Evolutionary conservation across 2,888 invertebrate species (phyloP).

Genomic region (Busseola fusca): DNA sequence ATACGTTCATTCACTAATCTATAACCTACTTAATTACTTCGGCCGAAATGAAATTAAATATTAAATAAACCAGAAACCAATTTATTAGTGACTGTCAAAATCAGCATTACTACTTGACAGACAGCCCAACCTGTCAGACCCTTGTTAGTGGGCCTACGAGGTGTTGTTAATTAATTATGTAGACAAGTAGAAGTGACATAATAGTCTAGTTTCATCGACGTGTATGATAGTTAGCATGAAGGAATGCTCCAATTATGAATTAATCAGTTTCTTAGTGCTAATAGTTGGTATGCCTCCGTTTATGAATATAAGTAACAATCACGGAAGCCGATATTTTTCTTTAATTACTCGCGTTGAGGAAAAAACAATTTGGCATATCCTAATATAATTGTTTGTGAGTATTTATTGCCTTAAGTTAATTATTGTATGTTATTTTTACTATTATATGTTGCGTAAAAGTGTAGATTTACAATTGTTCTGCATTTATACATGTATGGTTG

Average conservation of each 20-base stretch:
- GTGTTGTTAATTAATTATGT: slow-evolving; percentile 43
- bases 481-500: not conserved
- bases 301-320: slow-evolving; percentile 16
- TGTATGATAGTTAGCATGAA: slow-evolving; percentile 23
- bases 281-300: slow-evolving; percentile 23
- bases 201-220: slow-evolving; percentile 27
- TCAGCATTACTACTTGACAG: slow-evolving; percentile 45
- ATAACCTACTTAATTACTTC: slow-evolving; percentile 23
- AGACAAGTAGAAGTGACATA: slow-evolving; percentile 22
- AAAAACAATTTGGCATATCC: slow-evolving; percentile 36
- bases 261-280: slow-evolving; percentile 28
- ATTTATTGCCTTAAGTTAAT: slow-evolving; percentile 8
- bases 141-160: slow-evolving; percentile 37
- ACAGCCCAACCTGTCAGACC: slow-evolving; percentile 46
- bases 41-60: slow-evolving; percentile 33
- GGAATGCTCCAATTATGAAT: slow-evolving; percentile 34
- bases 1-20: not conserved
- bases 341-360: slow-evolving; percentile 29
- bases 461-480: not conserved
- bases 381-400: slow-evolving; percentile 23
- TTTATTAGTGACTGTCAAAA: slow-evolving; percentile 53
- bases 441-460: slow-evolving; percentile 11
- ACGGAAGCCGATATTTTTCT: slow-evolving; percentile 41
- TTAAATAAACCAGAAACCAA: slow-evolving; percentile 34
- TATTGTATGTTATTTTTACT: slow-evolving; percentile 27